Percentiles rank a stretch among this genome's conserved stretches.
Conservation (phyloP, 2,888 invertebrate species). For the Idaea aversata region DNA sequence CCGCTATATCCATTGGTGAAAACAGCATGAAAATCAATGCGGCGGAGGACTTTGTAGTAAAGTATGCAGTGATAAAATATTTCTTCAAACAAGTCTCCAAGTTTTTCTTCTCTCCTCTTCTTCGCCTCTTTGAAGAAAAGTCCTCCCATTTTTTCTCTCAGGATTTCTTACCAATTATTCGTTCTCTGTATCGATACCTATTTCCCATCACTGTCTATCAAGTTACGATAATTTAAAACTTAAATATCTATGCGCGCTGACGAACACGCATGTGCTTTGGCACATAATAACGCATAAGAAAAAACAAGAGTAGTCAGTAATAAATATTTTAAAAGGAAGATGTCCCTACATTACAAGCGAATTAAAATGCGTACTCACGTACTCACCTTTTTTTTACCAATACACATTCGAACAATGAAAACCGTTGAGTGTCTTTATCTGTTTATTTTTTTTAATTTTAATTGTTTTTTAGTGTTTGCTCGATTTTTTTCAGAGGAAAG, state of each 20-base stretch:
- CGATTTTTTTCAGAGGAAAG: constrained; percentile 30
- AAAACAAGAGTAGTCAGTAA: constrained; percentile 58
- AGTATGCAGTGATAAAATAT: no score
- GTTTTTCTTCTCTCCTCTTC: no score
- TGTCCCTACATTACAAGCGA: constrained; percentile 58
- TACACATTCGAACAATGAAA: constrained; percentile 56
- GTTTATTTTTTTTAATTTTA: constrained; percentile 42
- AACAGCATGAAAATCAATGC: no score
- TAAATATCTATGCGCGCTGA: constrained; percentile 44
- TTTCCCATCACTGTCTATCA: constrained; percentile 19
- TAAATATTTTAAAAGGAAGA: constrained; percentile 68
- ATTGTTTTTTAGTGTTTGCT: constrained; percentile 39
- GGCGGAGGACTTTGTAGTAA: no score
- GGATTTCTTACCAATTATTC: constrained; percentile 19
- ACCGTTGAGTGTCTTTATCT: constrained; percentile 42
- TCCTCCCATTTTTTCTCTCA: no score
- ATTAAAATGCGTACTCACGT: constrained; percentile 79
- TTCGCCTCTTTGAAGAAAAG: no score
- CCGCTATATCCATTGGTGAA: no score
- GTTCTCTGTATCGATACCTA: constrained; percentile 13
- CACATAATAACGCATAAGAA: constrained; percentile 48
- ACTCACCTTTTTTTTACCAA: constrained; percentile 66
- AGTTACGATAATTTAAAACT: constrained; percentile 44
- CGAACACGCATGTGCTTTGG: constrained; percentile 37
- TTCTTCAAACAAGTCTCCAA: no score